Conservation (phyloP, 2,113 vertebrate genomes). For the Trematocara unimaculatum region DNA sequence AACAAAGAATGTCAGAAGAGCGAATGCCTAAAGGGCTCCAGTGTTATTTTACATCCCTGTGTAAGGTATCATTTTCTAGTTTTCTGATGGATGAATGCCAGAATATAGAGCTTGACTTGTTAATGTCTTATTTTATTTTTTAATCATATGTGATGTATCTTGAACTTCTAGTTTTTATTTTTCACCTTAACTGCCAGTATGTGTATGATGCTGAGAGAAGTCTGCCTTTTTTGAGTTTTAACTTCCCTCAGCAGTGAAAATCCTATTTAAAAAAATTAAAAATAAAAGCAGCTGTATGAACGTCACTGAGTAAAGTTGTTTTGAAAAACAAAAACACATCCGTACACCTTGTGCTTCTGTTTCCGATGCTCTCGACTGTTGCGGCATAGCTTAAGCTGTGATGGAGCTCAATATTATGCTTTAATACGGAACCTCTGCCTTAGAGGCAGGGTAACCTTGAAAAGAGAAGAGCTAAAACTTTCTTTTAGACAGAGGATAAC, state of each 20-base stretch:
- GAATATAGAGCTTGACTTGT: constrained; percentile 48
- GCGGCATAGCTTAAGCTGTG: background rate
- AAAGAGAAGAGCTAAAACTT: background rate
- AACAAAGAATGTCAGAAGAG: constrained; percentile 45
- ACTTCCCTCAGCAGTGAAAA: constrained; percentile 49
- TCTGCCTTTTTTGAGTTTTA: constrained; percentile 50
- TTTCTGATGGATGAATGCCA: constrained; percentile 55
- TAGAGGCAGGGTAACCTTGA: background rate
- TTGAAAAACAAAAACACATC: background rate
- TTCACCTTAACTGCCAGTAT: constrained; percentile 61
- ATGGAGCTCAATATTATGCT: background rate
- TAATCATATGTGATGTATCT: constrained; percentile 53
- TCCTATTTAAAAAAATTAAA: constrained; percentile 51
- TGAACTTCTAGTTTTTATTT: constrained; percentile 48
- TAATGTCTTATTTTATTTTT: constrained; percentile 41
- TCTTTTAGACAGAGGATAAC: background rate
- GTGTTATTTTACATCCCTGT: constrained; percentile 37
- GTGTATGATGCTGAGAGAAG: constrained; percentile 51
- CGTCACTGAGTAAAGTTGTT: constrained; percentile 45
- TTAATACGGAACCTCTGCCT: background rate
- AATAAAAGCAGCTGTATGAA: constrained; percentile 64
- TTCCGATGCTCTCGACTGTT: background rate
- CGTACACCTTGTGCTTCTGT: background rate
- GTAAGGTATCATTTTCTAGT: constrained; percentile 33
- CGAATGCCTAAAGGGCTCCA: constrained; percentile 55